Conservation (phyloP, 2,113 vertebrate species). For the Cepphus grylle region DNA sequence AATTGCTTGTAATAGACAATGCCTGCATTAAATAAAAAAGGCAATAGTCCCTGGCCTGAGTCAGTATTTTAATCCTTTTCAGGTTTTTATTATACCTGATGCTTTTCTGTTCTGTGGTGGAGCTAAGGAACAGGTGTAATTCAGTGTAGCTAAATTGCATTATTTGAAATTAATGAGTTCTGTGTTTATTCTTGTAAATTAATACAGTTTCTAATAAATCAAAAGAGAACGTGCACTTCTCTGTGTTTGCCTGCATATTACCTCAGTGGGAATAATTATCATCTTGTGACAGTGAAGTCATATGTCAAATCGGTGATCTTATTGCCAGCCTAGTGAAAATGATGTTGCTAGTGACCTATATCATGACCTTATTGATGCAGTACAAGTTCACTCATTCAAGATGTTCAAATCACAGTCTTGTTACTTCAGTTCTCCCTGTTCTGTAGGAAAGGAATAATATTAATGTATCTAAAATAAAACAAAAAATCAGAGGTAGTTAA, state of each 20-base stretch:
- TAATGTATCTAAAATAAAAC: not conserved
- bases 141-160: conserved; percentile 3
- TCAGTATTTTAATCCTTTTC: conserved; percentile 36
- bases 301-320: conserved; percentile 39
- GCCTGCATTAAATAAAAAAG: conserved; percentile 35
- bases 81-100: conserved; percentile 35
- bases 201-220: conserved; percentile 56
- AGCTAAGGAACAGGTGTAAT: conserved; percentile 14
- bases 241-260: conserved; percentile 25
- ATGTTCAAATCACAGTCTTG: not conserved
- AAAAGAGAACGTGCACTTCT: not conserved
- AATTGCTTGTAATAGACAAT: conserved; percentile 57
- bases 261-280: conserved; percentile 53
- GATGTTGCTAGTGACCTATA: conserved; percentile 48
- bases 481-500: not conserved
- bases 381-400: conserved; percentile 8
- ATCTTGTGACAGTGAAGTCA: conserved; percentile 44
- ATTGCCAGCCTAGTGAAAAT: conserved; percentile 31
- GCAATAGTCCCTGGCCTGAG: conserved; percentile 13
- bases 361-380: conserved; percentile 22
- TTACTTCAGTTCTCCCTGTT: not conserved
- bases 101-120: not conserved
- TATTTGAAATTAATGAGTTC: conserved; percentile 51
- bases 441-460: not conserved
- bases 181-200: conserved; percentile 62